Base-by-base conservation (phyloP, 2,797 vertebrate genomes). In the Orestias chungarensis region DNA sequence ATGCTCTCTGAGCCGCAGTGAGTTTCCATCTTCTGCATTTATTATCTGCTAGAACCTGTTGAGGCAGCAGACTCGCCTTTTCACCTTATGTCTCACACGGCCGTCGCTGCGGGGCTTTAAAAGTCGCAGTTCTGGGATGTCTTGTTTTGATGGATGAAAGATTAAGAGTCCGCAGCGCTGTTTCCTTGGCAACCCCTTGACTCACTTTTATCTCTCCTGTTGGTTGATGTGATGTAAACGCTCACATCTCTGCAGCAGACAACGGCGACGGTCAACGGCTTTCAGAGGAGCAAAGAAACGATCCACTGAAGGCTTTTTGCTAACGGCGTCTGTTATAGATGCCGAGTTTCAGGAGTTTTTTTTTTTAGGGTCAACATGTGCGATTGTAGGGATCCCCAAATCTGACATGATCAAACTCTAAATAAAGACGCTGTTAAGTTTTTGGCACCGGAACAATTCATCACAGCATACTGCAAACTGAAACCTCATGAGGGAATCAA, bases 131-230 rank as follows among this genome's bases (percentile, higher is more conserved):
- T 71, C 3, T 6, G 57, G 82, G 85, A 82, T 66, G 11, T 86
- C 76, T 75, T 84, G 70, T 89, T 92, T 92, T 92, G 88, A 93
- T 89, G 82, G 90, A 90, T 90, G 86, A 86, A 82, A 88, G 88
- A 89, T 92, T 89, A 86, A 84, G 88, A 79, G 85, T 93, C 83
- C 68, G 79, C 84, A 74, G 79, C 77, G 57, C 86, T 87, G 94
- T 94, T 94, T 92, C 93, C 91, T 57, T 93, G 90, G 93, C 91
- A 94, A 94, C 93, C 79, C 17, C 52, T 83, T 87, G 85, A 83
- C 80, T 85, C 78, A 79, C 79, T 91, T 89, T 88, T 82, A 87
- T 89, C 80, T 74, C 84, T 86, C 62, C 80, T 81, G 73, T 86
- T 84, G 89, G 82, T 83, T 79, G 66, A 87, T 79, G 72, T n/a